Evolutionary conservation across 2,888 invertebrate genomes (phyloP).

Genomic region (Artemia sinica): DNA sequence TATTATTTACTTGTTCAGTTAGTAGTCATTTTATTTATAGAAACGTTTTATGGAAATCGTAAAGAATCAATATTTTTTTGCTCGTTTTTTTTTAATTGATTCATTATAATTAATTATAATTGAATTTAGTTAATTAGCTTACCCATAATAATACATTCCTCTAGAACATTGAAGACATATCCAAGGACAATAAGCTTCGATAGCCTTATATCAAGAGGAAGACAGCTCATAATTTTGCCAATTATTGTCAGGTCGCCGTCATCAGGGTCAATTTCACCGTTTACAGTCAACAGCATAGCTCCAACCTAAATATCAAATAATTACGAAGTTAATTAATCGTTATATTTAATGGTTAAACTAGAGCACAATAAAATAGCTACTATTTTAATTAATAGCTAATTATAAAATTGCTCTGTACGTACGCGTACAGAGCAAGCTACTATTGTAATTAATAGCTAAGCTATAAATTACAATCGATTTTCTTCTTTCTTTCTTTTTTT

Average conservation of each 20-base stretch:
- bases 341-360: no score
- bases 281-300: slow-evolving; percentile 46
- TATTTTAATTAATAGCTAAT: no score
- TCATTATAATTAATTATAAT: no score
- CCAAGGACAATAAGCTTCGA: slow-evolving; percentile 66
- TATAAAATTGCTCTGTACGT: no score
- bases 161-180: slow-evolving; percentile 61
- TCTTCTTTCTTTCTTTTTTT: no score
- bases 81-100: no score
- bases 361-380: slow-evolving; percentile 16
- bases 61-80: no score
- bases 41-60: no score
- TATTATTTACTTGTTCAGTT: no score
- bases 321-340: slow-evolving; percentile 18
- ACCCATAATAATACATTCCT: slow-evolving; percentile 69
- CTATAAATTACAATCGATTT: background rate
- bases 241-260: slow-evolving; percentile 78
- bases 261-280: slow-evolving; percentile 35
- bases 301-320: slow-evolving; percentile 42
- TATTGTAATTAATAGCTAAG: no score
- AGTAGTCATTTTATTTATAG: no score
- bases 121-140: slow-evolving; percentile 23
- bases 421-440: no score
- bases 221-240: slow-evolving; percentile 57
- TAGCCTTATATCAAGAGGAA: slow-evolving; percentile 65